A percentile compares a stretch with the other conserved stretches of the same genome.
These are phyloP conservation scores for Artibeus lituratus DNA, from an alignment of 2,797 vertebrate genomes.

Conservation along the genomic window DNA sequence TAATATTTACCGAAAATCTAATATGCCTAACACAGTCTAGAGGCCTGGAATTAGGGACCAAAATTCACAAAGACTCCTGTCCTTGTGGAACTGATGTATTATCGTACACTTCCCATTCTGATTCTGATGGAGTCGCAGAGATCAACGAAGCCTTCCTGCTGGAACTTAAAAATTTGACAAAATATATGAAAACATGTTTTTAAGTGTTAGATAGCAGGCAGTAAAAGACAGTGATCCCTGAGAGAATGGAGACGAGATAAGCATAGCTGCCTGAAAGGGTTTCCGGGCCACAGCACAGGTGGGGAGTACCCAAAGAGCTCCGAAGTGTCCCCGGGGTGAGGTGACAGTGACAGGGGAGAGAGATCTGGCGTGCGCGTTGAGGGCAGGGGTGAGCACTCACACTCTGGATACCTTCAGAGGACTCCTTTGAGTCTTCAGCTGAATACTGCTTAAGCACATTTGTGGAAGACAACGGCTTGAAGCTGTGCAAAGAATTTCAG, in stretches of 20 bases:
- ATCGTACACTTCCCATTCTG: background rate
- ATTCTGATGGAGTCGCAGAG: background rate
- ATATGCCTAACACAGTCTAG: background rate
- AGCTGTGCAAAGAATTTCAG: background rate
- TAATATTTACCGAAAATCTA: background rate
- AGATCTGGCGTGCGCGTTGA: background rate
- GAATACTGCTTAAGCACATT: background rate
- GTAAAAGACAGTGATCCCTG: background rate
- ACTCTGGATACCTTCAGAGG: background rate
- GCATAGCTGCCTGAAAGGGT: background rate
- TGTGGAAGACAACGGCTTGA: background rate
- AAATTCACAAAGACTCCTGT: background rate
- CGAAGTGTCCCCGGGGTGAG: background rate
- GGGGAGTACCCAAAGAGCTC: background rate
- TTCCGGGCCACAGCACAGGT: background rate
- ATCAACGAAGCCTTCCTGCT: background rate
- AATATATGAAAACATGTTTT: background rate
- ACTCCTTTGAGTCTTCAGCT: background rate
- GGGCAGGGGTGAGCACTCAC: background rate
- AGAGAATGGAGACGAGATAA: background rate
- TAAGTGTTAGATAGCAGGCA: background rate
- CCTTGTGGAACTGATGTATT: background rate
- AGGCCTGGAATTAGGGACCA: background rate
- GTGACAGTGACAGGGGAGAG: background rate
- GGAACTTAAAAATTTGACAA: background rate